A percentile compares a stretch with the other conserved stretches of the same genome.
Evolutionary conservation across 2,888 invertebrate species (phyloP).

Genomic region (Dynastes maya): DNA sequence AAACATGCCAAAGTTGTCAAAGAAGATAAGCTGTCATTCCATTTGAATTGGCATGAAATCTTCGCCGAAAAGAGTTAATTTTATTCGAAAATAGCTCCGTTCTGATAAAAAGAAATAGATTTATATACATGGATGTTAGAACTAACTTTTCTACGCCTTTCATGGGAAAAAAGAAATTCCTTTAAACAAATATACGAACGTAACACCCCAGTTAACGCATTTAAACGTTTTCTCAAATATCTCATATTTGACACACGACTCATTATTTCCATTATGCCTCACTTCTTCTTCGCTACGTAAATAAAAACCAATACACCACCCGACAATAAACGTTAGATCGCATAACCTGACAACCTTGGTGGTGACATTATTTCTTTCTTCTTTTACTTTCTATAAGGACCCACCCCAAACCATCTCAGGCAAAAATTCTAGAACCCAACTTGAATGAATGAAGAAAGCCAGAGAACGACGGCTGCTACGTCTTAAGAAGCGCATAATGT

Average conservation of each 20-base stretch:
- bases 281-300: slow-evolving; percentile 30
- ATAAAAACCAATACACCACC: slow-evolving; percentile 13
- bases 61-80: no score
- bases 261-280: neutral
- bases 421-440: slow-evolving; percentile 29
- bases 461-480: slow-evolving; percentile 9
- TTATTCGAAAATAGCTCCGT: no score
- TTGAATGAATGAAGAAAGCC: slow-evolving; percentile 38
- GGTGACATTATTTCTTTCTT: neutral
- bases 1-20: no score
- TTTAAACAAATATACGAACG: no score
- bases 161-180: no score
- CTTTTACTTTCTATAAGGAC: slow-evolving; percentile 1
- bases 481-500: slow-evolving; percentile 49
- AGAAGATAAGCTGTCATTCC: no score
- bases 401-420: slow-evolving; percentile 16
- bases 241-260: neutral
- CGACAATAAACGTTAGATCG: slow-evolving; percentile 32
- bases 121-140: no score
- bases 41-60: no score
- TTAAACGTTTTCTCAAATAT: no score
- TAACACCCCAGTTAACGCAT: no score
- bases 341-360: slow-evolving; percentile 20
- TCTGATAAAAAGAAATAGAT: no score
- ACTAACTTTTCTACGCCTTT: no score